Conservation (phyloP, 2,797 vertebrate genomes). For the Pteropus rufus region DNA sequence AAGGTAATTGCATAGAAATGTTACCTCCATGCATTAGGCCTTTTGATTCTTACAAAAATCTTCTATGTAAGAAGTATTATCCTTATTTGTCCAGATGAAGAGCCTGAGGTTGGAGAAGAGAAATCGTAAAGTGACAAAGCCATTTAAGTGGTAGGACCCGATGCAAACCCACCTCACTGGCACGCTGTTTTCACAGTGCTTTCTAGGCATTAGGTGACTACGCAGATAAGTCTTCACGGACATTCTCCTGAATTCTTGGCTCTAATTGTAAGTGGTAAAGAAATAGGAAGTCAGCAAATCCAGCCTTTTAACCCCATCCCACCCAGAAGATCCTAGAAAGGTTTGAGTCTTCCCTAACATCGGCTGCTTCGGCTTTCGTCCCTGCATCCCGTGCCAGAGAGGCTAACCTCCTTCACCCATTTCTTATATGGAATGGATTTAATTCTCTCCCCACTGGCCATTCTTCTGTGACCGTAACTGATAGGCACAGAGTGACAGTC, state of each 20-base stretch:
- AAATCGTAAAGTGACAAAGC: neutral
- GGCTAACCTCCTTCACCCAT: neutral
- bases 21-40: neutral
- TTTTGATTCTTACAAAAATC: neutral
- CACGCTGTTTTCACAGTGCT: neutral
- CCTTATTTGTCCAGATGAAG: neutral
- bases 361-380: neutral
- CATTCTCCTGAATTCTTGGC: neutral
- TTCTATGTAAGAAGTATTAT: neutral
- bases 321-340: neutral
- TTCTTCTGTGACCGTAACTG: neutral
- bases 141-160: neutral
- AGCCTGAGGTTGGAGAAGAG: neutral
- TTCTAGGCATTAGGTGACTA: neutral
- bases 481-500: neutral
- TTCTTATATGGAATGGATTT: neutral
- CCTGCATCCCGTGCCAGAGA: fast-evolving
- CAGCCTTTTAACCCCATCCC: neutral
- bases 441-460: neutral
- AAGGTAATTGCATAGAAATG: neutral
- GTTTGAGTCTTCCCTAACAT: fast-evolving
- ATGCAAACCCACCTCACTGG: neutral
- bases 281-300: neutral
- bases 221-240: neutral
- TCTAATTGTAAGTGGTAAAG: neutral